phyloP scores from a whole-genome alignment of 2,888 invertebrate genomes.

The Mythimna vitellina region DNA sequence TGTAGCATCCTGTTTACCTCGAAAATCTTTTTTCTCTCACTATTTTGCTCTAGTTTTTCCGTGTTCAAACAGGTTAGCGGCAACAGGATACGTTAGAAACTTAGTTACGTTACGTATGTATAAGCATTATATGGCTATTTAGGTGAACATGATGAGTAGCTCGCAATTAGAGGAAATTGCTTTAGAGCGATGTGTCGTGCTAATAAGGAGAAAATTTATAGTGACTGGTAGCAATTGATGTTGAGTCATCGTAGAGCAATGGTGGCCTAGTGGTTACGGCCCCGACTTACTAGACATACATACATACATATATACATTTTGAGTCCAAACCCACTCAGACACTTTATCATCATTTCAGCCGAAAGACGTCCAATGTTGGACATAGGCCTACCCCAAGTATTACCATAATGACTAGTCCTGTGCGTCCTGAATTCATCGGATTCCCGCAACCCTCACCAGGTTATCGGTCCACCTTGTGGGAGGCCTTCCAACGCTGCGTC shows the following conservation, averaged over 20 bases:
- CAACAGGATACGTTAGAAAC: conserved; percentile 67
- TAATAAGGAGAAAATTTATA: conserved; percentile 26
- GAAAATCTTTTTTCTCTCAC: conserved; percentile 78
- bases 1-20: conserved; percentile 83
- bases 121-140: conserved; percentile 48
- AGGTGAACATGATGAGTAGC: conserved; percentile 56
- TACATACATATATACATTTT: too few species aligned
- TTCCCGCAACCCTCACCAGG: too few species aligned
- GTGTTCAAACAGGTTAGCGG: conserved; percentile 70
- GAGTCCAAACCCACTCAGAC: too few species aligned
- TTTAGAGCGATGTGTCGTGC: conserved; percentile 25
- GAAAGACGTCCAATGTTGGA: too few species aligned
- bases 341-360: too few species aligned
- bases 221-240: neutral
- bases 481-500: too few species aligned
- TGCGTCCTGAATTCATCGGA: too few species aligned
- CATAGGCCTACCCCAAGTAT: too few species aligned
- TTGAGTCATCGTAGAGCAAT: conserved; percentile 6
- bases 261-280: too few species aligned
- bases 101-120: conserved; percentile 42
- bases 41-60: conserved; percentile 73
- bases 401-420: too few species aligned
- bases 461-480: too few species aligned
- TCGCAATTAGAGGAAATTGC: conserved; percentile 47
- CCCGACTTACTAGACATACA: too few species aligned